phyloP scores from a whole-genome alignment of 2,888 invertebrate species.

The Perithous albicinctus region DNA sequence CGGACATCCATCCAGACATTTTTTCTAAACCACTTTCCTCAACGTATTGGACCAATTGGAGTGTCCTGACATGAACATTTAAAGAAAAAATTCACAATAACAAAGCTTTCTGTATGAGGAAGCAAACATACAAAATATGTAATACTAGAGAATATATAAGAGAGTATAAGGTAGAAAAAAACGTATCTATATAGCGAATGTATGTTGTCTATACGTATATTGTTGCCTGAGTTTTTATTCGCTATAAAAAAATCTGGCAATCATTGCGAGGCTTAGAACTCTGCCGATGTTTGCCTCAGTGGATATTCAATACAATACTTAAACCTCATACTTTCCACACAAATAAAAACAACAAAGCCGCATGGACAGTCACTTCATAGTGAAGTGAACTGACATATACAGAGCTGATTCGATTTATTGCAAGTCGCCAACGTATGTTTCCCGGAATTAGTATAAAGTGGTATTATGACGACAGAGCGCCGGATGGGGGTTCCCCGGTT shows the following conservation, averaged over 20 bases:
- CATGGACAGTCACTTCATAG: background rate
- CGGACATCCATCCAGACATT: no score
- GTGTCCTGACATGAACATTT: no score
- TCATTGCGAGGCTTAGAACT: background rate
- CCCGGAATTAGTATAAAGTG: conserved; percentile 69
- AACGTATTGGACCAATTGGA: no score
- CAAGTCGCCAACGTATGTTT: conserved; percentile 40
- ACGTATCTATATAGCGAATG: background rate
- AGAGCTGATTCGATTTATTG: conserved; percentile 66
- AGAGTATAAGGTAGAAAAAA: background rate
- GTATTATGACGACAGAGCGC: conserved; percentile 57
- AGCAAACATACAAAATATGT: no score
- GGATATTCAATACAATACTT: background rate
- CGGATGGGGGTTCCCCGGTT: conserved; percentile 21
- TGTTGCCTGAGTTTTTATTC: background rate
- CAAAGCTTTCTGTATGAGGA: no score
- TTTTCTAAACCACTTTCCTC: no score
- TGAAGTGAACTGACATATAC: no score
- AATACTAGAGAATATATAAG: background rate
- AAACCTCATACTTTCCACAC: background rate
- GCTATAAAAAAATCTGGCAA: background rate
- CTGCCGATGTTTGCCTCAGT: background rate
- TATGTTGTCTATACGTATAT: background rate
- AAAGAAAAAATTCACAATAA: no score
- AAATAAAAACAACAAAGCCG: background rate